Conservation (phyloP, 2,888 invertebrate species). For the Mellilla xanthometata region DNA sequence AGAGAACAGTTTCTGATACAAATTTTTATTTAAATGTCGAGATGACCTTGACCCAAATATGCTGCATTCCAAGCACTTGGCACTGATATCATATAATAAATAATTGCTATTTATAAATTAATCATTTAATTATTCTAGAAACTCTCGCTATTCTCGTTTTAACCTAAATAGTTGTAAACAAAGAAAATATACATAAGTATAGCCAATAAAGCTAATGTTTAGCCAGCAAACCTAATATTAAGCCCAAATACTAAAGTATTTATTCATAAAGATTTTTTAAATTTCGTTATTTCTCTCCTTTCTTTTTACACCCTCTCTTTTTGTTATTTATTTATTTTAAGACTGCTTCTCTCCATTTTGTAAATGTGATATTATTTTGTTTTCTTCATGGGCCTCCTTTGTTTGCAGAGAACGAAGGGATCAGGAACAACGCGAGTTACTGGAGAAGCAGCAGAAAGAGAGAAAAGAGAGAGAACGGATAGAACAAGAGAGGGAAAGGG, state of each 20-base stretch:
- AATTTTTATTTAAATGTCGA: slow-evolving; percentile 18
- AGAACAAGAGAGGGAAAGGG: slow-evolving; percentile 82
- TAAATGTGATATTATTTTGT: not conserved
- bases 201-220: no score
- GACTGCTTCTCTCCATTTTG: not conserved
- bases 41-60: slow-evolving; percentile 53
- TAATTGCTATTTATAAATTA: no score
- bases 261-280: not conserved
- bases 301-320: slow-evolving; percentile 19
- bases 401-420: slow-evolving; percentile 73
- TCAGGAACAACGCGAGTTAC: slow-evolving; percentile 82
- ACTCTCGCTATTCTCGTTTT: no score
- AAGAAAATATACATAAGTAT: no score
- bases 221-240: no score
- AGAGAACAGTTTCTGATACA: slow-evolving; percentile 19
- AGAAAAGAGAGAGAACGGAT: slow-evolving; percentile 84
- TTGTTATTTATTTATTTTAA: not conserved
- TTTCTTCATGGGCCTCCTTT: slow-evolving; percentile 34
- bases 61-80: slow-evolving; percentile 20
- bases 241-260: no score
- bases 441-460: slow-evolving; percentile 87
- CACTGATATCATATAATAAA: no score
- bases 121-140: no score
- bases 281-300: not conserved
- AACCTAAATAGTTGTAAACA: no score